A percentile compares a stretch with the other conserved stretches of the same genome.
These are phyloP conservation scores for Epinephelus lanceolatus DNA, from an alignment of 2,113 vertebrate species.

Conservation along the genomic window DNA sequence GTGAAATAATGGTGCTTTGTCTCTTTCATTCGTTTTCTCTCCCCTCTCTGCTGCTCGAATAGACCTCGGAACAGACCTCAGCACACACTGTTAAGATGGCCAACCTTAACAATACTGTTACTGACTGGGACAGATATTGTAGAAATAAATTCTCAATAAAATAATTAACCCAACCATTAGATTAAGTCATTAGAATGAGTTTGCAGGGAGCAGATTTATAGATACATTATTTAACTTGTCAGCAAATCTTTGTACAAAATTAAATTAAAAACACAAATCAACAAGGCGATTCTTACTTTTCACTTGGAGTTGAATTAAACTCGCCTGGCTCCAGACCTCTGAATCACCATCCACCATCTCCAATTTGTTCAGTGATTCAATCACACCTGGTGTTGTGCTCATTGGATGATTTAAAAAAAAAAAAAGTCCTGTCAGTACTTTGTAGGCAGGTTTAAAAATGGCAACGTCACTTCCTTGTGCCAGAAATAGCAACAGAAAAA, in stretches of 20 bases:
- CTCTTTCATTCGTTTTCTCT: slow-evolving; percentile 41
- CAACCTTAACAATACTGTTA: not conserved
- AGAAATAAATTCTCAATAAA: not conserved
- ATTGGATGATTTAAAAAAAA: not conserved
- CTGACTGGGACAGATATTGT: not conserved
- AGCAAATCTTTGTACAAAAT: not conserved
- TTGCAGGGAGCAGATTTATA: not conserved
- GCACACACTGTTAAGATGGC: slow-evolving; percentile 4
- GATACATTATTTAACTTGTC: not conserved
- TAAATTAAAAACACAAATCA: not conserved
- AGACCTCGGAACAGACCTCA: slow-evolving; percentile 38
- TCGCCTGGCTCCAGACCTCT: not conserved
- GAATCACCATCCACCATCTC: not conserved
- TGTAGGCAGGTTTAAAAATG: not conserved
- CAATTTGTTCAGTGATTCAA: not conserved
- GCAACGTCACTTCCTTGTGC: not conserved
- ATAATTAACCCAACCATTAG: not conserved
- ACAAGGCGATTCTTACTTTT: not conserved
- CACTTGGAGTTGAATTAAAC: not conserved
- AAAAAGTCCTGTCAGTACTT: not conserved
- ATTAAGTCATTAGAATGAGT: not conserved
- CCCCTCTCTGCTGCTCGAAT: slow-evolving; percentile 19
- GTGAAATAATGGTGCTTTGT: slow-evolving; percentile 78
- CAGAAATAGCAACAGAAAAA: not conserved
- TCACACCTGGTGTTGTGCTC: not conserved